A percentile compares a stretch with the other conserved stretches of the same genome.
Conservation (phyloP, 2,113 vertebrate species). For the Plecturocebus donacophilus region DNA sequence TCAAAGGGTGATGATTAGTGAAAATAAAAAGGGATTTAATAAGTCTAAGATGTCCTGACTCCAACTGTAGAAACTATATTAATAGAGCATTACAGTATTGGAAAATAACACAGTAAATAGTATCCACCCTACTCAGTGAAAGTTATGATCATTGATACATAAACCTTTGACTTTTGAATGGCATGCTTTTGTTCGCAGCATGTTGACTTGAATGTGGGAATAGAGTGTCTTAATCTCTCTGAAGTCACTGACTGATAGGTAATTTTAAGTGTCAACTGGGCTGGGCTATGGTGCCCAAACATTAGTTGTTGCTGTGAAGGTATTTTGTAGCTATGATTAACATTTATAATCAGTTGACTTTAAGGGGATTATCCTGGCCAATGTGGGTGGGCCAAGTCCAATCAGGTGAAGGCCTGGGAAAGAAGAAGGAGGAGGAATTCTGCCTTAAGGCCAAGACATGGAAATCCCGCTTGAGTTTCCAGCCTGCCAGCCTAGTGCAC, state of each 20-base stretch:
- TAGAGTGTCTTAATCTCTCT: background rate
- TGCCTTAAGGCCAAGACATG: background rate
- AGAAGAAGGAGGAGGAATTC: background rate
- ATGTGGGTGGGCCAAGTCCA: background rate
- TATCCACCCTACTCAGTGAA: background rate
- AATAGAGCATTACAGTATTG: background rate
- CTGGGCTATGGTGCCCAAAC: background rate
- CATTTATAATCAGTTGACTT: background rate
- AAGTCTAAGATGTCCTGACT: background rate
- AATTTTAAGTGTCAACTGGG: background rate
- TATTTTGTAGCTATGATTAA: background rate
- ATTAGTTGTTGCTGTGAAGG: background rate
- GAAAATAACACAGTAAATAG: background rate
- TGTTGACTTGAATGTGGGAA: background rate
- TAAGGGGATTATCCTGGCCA: background rate
- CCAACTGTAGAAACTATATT: background rate
- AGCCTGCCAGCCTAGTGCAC: background rate
- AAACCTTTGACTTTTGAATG: background rate
- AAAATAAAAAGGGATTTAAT: constrained; percentile 30
- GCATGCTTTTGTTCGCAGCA: background rate
- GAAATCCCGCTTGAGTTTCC: background rate
- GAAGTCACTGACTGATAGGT: background rate
- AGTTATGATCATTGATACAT: no score
- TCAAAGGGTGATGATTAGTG: background rate
- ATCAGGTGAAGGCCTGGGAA: background rate